Conservation (phyloP, 1,140 invertebrate species). For the Charaxes varanes region DNA sequence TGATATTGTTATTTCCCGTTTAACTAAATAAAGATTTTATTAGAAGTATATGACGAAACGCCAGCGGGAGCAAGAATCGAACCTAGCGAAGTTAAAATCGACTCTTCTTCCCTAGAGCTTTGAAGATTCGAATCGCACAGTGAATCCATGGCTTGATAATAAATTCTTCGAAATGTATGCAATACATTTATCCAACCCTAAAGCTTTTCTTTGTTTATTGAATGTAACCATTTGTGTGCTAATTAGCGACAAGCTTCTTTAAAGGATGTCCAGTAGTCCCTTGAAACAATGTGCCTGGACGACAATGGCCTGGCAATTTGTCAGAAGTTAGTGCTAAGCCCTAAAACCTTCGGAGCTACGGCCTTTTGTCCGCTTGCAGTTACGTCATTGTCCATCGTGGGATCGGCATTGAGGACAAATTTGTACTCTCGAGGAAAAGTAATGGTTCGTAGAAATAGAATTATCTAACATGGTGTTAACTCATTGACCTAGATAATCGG, state of each 20-base stretch:
- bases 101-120: too few relatives aligned
- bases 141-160: too few relatives aligned
- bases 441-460: too few relatives aligned
- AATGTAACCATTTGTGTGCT: conserved; percentile 9
- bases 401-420: conserved; percentile 32
- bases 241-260: conserved; percentile 3
- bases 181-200: background rate
- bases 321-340: conserved; percentile 11
- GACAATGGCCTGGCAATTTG: conserved; percentile 19
- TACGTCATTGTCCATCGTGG: conserved; percentile 31
- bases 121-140: too few relatives aligned
- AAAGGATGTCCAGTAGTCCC: conserved; percentile 1
- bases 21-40: too few relatives aligned
- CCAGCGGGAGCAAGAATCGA: too few relatives aligned
- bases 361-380: conserved; percentile 15
- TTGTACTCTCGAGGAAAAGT: background rate
- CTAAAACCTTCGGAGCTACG: conserved; percentile 18
- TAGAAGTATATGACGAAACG: too few relatives aligned
- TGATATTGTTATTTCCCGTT: too few relatives aligned
- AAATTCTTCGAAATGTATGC: background rate
- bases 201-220: too few relatives aligned
- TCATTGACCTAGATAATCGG: too few relatives aligned
- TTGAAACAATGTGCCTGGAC: conserved; percentile 6
- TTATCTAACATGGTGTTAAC: too few relatives aligned
- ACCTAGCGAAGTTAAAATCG: too few relatives aligned